Evolutionary conservation across 2,888 invertebrate genomes (phyloP).

Genomic region (Cetonia aurata): DNA sequence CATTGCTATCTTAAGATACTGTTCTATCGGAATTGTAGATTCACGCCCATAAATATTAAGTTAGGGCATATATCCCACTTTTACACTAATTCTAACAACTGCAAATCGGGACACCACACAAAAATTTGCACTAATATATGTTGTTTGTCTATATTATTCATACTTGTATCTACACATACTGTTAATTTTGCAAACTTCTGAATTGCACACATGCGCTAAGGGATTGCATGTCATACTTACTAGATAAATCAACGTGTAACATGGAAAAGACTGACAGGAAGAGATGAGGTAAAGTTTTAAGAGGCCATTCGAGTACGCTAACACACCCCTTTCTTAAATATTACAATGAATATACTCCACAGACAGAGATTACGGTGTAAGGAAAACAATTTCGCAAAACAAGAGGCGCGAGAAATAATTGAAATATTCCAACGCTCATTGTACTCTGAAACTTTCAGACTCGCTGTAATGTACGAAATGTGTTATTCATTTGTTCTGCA

Average conservation of each 20-base stretch:
- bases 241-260: constrained; percentile 24
- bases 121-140: no score
- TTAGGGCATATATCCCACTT: no score
- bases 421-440: constrained; percentile 53
- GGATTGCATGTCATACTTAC: not conserved
- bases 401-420: constrained; percentile 54
- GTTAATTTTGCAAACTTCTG: no score
- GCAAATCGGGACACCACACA: no score
- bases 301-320: constrained; percentile 17
- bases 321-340: constrained; percentile 30
- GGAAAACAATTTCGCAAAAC: constrained; percentile 53
- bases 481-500: constrained; percentile 51
- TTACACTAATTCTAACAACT: no score
- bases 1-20: no score
- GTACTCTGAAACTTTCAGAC: constrained; percentile 51
- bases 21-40: no score
- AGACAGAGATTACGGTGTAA: constrained; percentile 46
- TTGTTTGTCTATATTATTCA: no score
- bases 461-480: constrained; percentile 51
- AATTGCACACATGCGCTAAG: not conserved
- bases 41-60: no score
- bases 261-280: constrained; percentile 12
- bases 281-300: constrained; percentile 28
- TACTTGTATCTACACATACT: no score
- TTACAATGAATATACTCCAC: constrained; percentile 40